These are phyloP conservation scores for Psilopogon haemacephalus DNA, from an alignment of 2,113 vertebrate genomes.

Conservation along the genomic window DNA sequence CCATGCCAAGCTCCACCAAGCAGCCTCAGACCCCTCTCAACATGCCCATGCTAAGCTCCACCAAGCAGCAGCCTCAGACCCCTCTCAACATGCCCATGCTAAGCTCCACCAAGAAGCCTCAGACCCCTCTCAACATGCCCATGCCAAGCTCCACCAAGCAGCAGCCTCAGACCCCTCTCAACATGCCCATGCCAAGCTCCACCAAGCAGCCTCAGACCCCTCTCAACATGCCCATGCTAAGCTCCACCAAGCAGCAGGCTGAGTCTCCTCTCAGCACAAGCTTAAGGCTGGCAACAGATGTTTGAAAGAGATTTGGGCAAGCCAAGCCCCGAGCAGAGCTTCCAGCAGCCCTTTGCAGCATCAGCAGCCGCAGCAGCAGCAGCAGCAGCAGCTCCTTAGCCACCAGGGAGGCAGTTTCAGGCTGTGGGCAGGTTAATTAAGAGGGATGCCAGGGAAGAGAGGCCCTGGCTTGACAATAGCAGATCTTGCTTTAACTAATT, in stretches of 20 bases:
- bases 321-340: not conserved
- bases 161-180: not conserved
- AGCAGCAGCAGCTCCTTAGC: not conserved
- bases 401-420: not conserved
- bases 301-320: not conserved
- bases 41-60: not conserved
- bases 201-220: not conserved
- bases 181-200: not conserved
- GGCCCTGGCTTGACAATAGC: conserved; percentile 42
- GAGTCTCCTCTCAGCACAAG: not conserved
- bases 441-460: conserved; percentile 27
- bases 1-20: not conserved
- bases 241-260: not conserved
- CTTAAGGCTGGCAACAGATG: not conserved
- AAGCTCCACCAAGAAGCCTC: not conserved
- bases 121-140: no score
- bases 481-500: conserved; percentile 68
- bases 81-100: no score
- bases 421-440: not conserved
- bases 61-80: not conserved
- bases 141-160: not conserved
- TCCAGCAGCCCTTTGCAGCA: not conserved
- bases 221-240: not conserved
- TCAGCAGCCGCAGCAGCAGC: not conserved
- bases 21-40: not conserved